phyloP scores from a whole-genome alignment of 2,888 invertebrate genomes.

The Cryptosula pallasiana region DNA sequence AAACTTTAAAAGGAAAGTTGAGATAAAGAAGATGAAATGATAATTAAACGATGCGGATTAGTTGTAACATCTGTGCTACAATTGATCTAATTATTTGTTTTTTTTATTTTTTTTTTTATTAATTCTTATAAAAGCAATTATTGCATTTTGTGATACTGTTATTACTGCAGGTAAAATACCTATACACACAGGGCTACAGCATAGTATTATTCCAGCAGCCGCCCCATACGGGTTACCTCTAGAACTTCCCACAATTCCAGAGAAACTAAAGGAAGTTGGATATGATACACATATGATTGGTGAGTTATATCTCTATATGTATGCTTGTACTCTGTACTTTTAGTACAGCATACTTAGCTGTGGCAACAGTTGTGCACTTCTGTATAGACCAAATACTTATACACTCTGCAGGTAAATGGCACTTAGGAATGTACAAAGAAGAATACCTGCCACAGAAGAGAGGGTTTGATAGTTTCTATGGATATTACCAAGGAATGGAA shows the following conservation, averaged over 20 bases:
- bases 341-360: not conserved
- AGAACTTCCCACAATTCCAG: constrained; percentile 14
- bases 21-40: too few relatives aligned
- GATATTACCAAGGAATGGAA: constrained; percentile 13
- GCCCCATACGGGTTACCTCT: constrained; percentile 24
- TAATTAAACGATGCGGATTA: not conserved
- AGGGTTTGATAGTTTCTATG: constrained; percentile 26
- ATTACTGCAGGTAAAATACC: constrained; percentile 27
- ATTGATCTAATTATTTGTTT: not conserved
- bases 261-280: constrained; percentile 20
- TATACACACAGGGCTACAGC: constrained; percentile 27
- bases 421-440: constrained; percentile 23
- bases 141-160: not conserved
- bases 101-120: not conserved
- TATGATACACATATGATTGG: constrained; percentile 26
- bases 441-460: constrained; percentile 23
- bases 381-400: not conserved
- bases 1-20: too few relatives aligned
- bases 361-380: not conserved
- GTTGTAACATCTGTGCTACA: not conserved
- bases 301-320: not conserved
- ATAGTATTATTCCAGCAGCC: not conserved
- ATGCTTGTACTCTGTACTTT: not conserved
- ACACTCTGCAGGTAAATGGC: constrained; percentile 16
- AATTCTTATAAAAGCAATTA: not conserved